These are phyloP conservation scores for Bombyx mandarina DNA, from an alignment of 1,140 invertebrate genomes.

Conservation along the genomic window DNA sequence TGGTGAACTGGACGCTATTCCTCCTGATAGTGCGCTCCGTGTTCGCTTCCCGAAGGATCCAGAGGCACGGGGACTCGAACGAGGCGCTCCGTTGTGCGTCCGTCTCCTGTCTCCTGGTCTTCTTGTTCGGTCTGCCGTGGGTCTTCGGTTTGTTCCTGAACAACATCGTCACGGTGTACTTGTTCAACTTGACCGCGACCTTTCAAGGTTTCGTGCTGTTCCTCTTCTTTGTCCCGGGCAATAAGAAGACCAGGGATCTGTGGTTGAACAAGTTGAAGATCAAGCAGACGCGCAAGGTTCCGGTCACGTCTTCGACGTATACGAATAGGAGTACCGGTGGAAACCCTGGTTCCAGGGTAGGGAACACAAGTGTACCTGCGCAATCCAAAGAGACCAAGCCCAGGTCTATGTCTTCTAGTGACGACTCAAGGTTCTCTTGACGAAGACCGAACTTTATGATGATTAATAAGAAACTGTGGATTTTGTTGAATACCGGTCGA, in stretches of 20 bases:
- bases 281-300: conserved; percentile 57
- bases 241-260: conserved; percentile 67
- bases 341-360: conserved; percentile 24
- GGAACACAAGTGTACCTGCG: conserved; percentile 18
- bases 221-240: conserved; percentile 68
- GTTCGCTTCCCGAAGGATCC: conserved; percentile 58
- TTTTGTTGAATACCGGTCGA: too few relatives aligned
- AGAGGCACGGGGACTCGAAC: conserved; percentile 60
- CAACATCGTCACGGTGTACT: conserved; percentile 57
- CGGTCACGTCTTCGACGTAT: conserved; percentile 60
- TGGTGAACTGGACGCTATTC: conserved; percentile 66
- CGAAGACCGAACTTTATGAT: conserved; percentile 12
- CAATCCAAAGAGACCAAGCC: conserved; percentile 46
- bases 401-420: conserved; percentile 35
- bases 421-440: conserved; percentile 56
- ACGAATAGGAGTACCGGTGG: conserved; percentile 42
- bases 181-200: conserved; percentile 67
- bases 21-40: conserved; percentile 64
- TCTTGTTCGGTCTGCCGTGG: conserved; percentile 69
- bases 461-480: too few relatives aligned
- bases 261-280: conserved; percentile 67
- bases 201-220: conserved; percentile 71
- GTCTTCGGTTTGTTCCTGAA: conserved; percentile 61
- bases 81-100: conserved; percentile 58
- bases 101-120: conserved; percentile 65